These are phyloP conservation scores for Drosophila robusta DNA, from an alignment of 2,888 invertebrate species.

Conservation along the genomic window DNA sequence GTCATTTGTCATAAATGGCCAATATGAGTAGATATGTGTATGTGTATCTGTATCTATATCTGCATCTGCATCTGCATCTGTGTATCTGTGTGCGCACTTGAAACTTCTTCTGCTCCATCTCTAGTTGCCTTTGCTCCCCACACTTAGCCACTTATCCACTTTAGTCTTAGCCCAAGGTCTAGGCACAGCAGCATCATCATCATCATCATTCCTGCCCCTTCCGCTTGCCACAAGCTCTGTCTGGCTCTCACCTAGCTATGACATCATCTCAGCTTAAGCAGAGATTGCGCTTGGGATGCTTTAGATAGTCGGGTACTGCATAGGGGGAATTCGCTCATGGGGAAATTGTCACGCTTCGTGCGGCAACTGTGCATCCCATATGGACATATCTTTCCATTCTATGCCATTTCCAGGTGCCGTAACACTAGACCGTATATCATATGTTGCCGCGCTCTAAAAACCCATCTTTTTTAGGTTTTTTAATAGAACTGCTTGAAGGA, in stretches of 20 bases:
- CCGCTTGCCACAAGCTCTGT: background rate
- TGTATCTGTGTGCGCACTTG: slow-evolving; percentile 31
- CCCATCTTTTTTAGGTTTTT: slow-evolving; percentile 5
- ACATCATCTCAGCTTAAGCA: slow-evolving; percentile 19
- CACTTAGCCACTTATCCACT: slow-evolving; percentile 30
- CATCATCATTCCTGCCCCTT: slow-evolving; percentile 1
- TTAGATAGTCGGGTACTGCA: slow-evolving; percentile 36
- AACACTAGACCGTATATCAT: slow-evolving; percentile 51
- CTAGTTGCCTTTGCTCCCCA: background rate
- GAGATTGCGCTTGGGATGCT: slow-evolving; percentile 30
- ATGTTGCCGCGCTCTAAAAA: slow-evolving; percentile 30
- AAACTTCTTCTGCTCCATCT: slow-evolving; percentile 15
- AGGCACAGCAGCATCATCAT: background rate
- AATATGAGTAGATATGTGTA: background rate
- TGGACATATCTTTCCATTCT: slow-evolving; percentile 27
- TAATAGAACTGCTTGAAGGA: background rate
- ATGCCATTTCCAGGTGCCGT: slow-evolving; percentile 26
- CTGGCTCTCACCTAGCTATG: slow-evolving; percentile 21
- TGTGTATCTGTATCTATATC: slow-evolving; percentile 1
- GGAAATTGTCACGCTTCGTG: slow-evolving; percentile 59
- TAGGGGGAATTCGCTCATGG: slow-evolving; percentile 48
- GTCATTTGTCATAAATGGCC: slow-evolving; percentile 69
- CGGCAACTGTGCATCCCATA: slow-evolving; percentile 21
- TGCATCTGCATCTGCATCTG: background rate
- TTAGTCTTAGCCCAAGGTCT: slow-evolving; percentile 2